These are phyloP conservation scores for Helleia helle DNA, from an alignment of 2,888 invertebrate genomes.

Conservation along the genomic window DNA sequence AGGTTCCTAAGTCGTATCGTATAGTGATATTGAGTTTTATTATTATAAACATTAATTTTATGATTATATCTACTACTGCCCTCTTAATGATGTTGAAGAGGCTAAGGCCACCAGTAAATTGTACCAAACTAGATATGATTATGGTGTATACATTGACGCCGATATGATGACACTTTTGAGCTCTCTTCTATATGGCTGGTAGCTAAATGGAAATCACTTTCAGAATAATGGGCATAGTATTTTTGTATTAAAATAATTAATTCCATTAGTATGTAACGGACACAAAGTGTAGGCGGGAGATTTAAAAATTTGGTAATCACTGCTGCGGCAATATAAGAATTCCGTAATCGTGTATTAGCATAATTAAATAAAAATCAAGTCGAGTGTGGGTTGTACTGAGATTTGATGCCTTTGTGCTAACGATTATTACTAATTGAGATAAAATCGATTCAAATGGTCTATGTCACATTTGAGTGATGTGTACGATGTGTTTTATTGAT, in stretches of 20 bases:
- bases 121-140: no score
- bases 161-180: no score
- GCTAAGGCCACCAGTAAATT: no score
- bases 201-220: no score
- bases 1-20: no score
- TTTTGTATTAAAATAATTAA: background rate
- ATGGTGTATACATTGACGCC: no score
- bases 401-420: background rate
- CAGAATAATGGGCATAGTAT: no score
- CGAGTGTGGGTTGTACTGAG: slow-evolving; percentile 1
- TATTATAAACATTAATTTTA: no score
- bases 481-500: background rate
- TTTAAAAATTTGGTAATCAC: slow-evolving; percentile 1
- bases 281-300: slow-evolving; percentile 1
- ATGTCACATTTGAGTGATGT: slow-evolving; percentile 2
- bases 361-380: slow-evolving; percentile 2
- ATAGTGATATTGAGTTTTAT: no score
- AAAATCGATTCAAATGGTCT: background rate
- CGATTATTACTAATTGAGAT: slow-evolving; percentile 3
- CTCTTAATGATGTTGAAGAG: no score
- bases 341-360: slow-evolving; percentile 3
- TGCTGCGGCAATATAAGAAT: background rate
- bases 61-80: no score
- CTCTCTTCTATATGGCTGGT: no score
- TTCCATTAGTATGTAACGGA: background rate